These are phyloP conservation scores for Noctua pronuba DNA, from an alignment of 2,888 invertebrate species.

Conservation along the genomic window DNA sequence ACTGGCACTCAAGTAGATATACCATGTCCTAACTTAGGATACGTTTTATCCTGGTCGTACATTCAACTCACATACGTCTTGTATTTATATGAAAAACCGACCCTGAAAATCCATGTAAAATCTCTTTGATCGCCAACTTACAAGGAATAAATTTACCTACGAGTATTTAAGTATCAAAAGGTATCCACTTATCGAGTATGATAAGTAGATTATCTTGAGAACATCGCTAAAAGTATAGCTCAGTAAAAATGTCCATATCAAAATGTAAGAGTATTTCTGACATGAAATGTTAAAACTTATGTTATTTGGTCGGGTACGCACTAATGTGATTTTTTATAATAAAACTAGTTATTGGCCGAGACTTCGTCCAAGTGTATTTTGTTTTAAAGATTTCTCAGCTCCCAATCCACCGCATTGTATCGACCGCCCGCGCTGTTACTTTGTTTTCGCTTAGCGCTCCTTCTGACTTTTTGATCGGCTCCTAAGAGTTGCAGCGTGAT, in stretches of 20 bases:
- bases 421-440: no score
- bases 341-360: background rate
- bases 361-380: background rate
- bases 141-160: background rate
- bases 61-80: background rate
- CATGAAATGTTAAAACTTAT: background rate
- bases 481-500: no score
- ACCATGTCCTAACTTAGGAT: background rate
- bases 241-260: slow-evolving; percentile 4
- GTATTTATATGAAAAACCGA: background rate
- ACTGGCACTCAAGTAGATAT: background rate
- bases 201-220: slow-evolving; percentile 13
- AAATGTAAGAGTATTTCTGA: background rate
- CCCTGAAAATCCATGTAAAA: background rate
- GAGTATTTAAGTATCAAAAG: slow-evolving; percentile 8
- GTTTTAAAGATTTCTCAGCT: no score
- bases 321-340: background rate
- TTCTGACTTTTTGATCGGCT: no score
- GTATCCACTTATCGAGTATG: slow-evolving; percentile 8
- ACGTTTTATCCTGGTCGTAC: background rate
- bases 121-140: slow-evolving; percentile 6
- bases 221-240: slow-evolving; percentile 12
- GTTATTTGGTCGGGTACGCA: background rate
- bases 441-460: no score
- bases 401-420: no score